Base-by-base conservation (phyloP, 2,113 vertebrate genomes). In the Malurus alboscapulatus region DNA sequence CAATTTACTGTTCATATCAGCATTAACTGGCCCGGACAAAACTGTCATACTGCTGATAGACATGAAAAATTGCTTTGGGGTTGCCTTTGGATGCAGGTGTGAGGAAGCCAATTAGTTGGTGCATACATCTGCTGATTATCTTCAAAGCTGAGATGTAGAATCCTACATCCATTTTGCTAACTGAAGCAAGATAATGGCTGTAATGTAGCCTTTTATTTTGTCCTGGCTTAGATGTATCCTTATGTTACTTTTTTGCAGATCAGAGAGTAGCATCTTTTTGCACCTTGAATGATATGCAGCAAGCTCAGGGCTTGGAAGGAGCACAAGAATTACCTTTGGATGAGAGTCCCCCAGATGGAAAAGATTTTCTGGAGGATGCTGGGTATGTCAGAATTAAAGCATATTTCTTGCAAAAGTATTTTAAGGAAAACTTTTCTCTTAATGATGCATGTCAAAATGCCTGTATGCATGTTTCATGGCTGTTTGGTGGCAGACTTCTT, bases 211-310 rank as follows among this genome's bases (percentile, higher is more conserved):
- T 92, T 87, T 94, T 58, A 21, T 91, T 76, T 94, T 88, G 42
- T 69, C 30, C 90, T n/a, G 85, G 68, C 91, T 88, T 81, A 92
- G 55, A 87, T 3, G 5, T 68, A 22, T 72, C 59, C 72, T 82
- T 88, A 26, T 17, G 1, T 92, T 79, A n/a, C 53, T 93, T 93
- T 92, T 95, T 82, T 93, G 21, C 97, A 99, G 99, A 99, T 98
- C 99, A 99, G 97, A 98, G 99, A 53, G 98, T 98, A 95, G 98
- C 98, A 0, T 99, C 99, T 81, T 99, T 99, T 98, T 99, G 99
- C 94, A 98, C 98, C 78, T 98, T 99, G 98, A 99, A 97, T 25
- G 99, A 99, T 81, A 98, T 99, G 97, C 98, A 98, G 88, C 98
- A 98, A 48, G 97, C 97, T 24, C 98, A 98, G 87, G 98, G 97